Conservation (phyloP, 2,113 vertebrate species). For the Herpetotheres cachinnans region DNA sequence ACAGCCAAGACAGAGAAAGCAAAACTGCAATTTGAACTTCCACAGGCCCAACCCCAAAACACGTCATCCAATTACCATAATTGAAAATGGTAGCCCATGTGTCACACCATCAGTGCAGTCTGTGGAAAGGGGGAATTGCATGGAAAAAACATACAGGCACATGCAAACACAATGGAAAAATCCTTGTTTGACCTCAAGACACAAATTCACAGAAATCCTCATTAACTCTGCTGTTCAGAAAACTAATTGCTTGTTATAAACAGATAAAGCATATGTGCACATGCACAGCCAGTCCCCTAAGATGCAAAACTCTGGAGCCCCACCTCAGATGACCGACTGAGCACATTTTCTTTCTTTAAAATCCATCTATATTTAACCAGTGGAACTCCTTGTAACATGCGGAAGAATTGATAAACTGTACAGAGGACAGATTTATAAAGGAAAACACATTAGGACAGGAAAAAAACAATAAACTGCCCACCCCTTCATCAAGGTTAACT, state of each 20-base stretch:
- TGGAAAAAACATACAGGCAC: background rate
- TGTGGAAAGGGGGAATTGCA: background rate
- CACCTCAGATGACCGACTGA: background rate
- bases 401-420: background rate
- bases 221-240: background rate
- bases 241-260: background rate
- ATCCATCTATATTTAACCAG: background rate
- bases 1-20: background rate
- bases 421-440: background rate
- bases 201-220: background rate
- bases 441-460: background rate
- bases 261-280: rapidly evolving
- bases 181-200: background rate
- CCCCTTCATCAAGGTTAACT: background rate
- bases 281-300: background rate
- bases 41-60: background rate
- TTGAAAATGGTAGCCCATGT: rapidly evolving
- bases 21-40: background rate
- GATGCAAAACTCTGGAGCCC: background rate
- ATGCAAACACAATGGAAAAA: background rate
- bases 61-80: background rate
- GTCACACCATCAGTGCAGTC: background rate
- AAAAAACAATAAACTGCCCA: background rate
- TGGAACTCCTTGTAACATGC: background rate
- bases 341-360: background rate